These are phyloP conservation scores for Rhyacichthys aspro DNA, from an alignment of 2,797 vertebrate species.

Conservation along the genomic window DNA sequence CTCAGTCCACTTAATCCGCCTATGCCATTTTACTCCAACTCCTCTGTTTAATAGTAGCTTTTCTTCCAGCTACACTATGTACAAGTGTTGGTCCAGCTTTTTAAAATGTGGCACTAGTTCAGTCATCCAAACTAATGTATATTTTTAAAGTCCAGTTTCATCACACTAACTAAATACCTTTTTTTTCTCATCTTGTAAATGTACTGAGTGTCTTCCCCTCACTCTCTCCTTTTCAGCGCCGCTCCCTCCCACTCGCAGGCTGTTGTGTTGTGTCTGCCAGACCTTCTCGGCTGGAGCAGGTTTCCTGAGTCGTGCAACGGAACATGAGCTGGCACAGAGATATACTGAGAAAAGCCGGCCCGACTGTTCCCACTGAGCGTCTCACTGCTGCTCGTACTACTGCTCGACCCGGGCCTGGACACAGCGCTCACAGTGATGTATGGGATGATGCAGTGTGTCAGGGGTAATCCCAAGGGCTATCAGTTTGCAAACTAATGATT, in stretches of 20 bases:
- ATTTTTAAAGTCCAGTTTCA: not conserved
- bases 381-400: conserved; percentile 38
- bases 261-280: conserved; percentile 79
- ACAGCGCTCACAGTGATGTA: conserved; percentile 29
- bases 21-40: not conserved
- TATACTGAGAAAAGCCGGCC: conserved; percentile 71
- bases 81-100: no score
- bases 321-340: conserved; percentile 75
- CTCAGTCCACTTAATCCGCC: not conserved
- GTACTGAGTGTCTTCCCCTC: conserved; percentile 9
- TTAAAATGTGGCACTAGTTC: no score
- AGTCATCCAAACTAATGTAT: not conserved
- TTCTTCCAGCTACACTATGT: no score
- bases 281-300: conserved; percentile 70
- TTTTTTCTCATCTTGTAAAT: no score
- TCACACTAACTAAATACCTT: no score
- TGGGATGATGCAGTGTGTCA: conserved; percentile 38
- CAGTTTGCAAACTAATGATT: conserved; percentile 12
- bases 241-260: conserved; percentile 65
- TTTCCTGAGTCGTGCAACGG: conserved; percentile 79
- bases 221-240: conserved; percentile 32
- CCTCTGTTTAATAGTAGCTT: not conserved
- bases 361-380: conserved; percentile 71
- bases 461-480: conserved; percentile 40
- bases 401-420: conserved; percentile 24